phyloP scores from a whole-genome alignment of 1,140 invertebrate species.

The Megalonaias nervosa region DNA sequence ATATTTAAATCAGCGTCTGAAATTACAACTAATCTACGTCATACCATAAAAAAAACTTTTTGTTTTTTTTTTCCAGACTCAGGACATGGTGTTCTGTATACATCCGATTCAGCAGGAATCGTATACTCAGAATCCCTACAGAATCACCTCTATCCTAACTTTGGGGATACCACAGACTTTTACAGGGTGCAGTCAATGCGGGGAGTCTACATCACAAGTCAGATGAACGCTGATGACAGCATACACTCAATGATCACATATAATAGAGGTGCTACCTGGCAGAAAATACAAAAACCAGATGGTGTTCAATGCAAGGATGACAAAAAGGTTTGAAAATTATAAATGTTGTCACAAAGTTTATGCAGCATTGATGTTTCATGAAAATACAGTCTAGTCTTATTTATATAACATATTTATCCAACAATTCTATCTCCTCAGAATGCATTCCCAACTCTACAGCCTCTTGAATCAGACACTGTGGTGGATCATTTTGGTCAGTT shows the following conservation, averaged over 20 bases:
- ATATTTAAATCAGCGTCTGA: background rate
- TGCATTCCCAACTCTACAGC: too few species aligned
- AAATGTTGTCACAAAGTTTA: background rate
- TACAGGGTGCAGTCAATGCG: slow-evolving; percentile 68
- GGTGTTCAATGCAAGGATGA: slow-evolving; percentile 59
- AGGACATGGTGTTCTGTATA: slow-evolving; percentile 69
- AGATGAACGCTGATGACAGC: slow-evolving; percentile 64
- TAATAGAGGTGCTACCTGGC: slow-evolving; percentile 68
- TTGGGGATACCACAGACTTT: slow-evolving; percentile 67
- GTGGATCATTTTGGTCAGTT: too few species aligned
- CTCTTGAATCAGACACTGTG: too few species aligned
- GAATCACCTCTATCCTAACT: slow-evolving; percentile 69
- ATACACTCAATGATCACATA: slow-evolving; percentile 68
- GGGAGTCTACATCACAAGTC: slow-evolving; percentile 69
- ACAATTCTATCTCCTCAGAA: too few species aligned
- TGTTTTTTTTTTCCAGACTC: slow-evolving; percentile 54
- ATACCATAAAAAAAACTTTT: background rate
- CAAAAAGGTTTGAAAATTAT: slow-evolving; percentile 47
- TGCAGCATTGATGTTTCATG: background rate
- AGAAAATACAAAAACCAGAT: slow-evolving; percentile 53
- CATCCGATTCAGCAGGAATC: slow-evolving; percentile 64
- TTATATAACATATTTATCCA: too few species aligned
- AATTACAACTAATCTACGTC: background rate
- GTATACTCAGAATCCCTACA: slow-evolving; percentile 67
- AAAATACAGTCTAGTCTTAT: too few species aligned